Conservation (phyloP, 1,140 invertebrate genomes). For the Sycophila sp. region DNA sequence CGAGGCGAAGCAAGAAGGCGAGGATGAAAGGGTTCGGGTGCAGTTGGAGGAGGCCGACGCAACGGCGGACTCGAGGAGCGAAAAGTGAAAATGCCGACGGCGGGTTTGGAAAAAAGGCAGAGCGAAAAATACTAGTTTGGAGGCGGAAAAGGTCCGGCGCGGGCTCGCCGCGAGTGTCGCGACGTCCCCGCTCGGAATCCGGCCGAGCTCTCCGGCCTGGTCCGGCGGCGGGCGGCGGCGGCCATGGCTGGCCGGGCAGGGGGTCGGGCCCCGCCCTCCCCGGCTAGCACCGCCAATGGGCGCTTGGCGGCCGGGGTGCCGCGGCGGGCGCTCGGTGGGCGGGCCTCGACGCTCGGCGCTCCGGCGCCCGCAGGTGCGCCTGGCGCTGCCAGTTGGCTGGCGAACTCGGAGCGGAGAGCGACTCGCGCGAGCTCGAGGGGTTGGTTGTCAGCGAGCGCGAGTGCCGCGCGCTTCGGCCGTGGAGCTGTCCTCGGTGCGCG, state of each 20-base stretch:
- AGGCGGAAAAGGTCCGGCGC: too few relatives aligned
- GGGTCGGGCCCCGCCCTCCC: neutral
- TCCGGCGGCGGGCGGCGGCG: neutral
- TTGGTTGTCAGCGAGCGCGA: too few relatives aligned
- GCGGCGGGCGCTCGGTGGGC: constrained; percentile 15
- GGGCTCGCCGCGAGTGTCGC: neutral
- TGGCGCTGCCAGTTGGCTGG: constrained; percentile 52
- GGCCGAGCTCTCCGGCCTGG: neutral
- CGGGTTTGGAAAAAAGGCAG: too few relatives aligned
- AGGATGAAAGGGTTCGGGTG: too few relatives aligned
- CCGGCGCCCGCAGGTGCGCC: constrained; percentile 49
- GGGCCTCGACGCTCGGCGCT: constrained; percentile 41
- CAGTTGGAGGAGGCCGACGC: too few relatives aligned
- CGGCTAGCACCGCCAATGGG: neutral
- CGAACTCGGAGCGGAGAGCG: constrained; percentile 58
- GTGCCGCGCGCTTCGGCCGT: constrained; percentile 1
- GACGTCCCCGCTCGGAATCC: neutral
- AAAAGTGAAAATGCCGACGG: too few relatives aligned
- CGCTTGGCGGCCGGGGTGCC: neutral
- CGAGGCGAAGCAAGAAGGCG: too few relatives aligned
- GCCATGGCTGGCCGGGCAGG: constrained; percentile 1
- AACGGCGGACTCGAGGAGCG: too few relatives aligned
- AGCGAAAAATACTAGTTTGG: too few relatives aligned
- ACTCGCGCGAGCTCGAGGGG: constrained; percentile 33
- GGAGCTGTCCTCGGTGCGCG: neutral